Percentiles rank a stretch among this genome's conserved stretches.
Evolutionary conservation across 2,888 invertebrate genomes (phyloP).

Genomic region (Caenorhabditis sp.): DNA sequence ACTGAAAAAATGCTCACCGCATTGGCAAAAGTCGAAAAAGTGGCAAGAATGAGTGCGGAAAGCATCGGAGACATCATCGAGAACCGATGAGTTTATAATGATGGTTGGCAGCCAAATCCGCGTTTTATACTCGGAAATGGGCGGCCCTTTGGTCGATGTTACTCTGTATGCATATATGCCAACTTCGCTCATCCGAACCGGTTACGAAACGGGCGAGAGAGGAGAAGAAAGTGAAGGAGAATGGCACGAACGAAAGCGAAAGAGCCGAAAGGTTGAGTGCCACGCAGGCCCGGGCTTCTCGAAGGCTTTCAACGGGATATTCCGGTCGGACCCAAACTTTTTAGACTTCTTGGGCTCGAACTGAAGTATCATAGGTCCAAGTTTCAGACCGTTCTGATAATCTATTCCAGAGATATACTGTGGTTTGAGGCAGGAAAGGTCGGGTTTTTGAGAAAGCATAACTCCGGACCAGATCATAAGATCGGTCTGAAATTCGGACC

Average conservation of each 20-base stretch:
- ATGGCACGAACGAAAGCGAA: constrained; percentile 33
- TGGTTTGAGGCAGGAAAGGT: too few relatives aligned
- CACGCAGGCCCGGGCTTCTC: too few relatives aligned
- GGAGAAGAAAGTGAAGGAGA: constrained; percentile 21
- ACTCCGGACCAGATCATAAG: too few relatives aligned
- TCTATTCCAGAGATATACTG: too few relatives aligned
- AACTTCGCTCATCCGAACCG: constrained; percentile 45
- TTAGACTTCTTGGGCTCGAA: too few relatives aligned
- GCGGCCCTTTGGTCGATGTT: constrained; percentile 24
- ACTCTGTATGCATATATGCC: constrained; percentile 46
- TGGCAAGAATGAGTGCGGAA: constrained; percentile 10
- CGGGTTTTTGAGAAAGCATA: too few relatives aligned
- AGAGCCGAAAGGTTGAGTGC: too few relatives aligned
- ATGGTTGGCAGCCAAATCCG: constrained; percentile 41
- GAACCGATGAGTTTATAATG: constrained; percentile 40
- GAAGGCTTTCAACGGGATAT: too few relatives aligned
- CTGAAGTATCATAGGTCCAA: too few relatives aligned
- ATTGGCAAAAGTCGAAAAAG: constrained; percentile 6
- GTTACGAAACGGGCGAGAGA: constrained; percentile 37
- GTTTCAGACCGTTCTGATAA: too few relatives aligned
- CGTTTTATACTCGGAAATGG: constrained; percentile 54
- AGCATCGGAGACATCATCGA: constrained; percentile 18
- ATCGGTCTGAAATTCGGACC: too few relatives aligned
- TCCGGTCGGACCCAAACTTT: too few relatives aligned
- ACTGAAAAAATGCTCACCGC: constrained; percentile 15